A percentile compares a stretch with the other conserved stretches of the same genome.
Evolutionary conservation across 2,797 vertebrate genomes (phyloP).

Genomic region (Manis pentadactyla): DNA sequence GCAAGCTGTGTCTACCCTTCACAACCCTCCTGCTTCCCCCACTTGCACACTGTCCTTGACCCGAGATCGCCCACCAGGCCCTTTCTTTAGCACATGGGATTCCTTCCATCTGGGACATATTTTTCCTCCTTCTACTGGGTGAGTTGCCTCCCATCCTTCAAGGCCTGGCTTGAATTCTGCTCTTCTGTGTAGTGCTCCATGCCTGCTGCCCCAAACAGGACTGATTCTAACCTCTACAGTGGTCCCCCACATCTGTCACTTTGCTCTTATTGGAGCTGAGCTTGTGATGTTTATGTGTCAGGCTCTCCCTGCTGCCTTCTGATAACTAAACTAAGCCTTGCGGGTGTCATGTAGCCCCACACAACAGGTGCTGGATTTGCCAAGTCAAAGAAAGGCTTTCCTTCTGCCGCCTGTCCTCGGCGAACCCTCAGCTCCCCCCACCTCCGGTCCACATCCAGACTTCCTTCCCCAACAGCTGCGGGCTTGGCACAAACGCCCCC

Average conservation of each 20-base stretch:
- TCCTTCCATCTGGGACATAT: background rate
- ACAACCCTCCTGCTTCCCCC: background rate
- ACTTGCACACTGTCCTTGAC: no score
- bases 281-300: background rate
- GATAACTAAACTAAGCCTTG: background rate
- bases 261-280: background rate
- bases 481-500: background rate
- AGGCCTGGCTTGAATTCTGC: background rate
- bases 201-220: background rate
- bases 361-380: background rate
- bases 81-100: background rate
- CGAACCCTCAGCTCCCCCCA: background rate
- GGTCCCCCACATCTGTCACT: background rate
- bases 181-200: accelerated
- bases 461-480: background rate
- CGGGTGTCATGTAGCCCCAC: background rate
- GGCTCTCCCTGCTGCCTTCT: background rate
- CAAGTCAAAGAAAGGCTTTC: background rate
- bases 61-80: background rate
- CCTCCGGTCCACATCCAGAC: background rate
- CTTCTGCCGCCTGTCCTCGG: background rate
- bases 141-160: background rate
- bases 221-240: background rate
- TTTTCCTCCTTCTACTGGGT: background rate
- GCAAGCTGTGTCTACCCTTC: background rate